Conservation (phyloP, 2,113 vertebrate species). For the Callospermophilus lateralis region DNA sequence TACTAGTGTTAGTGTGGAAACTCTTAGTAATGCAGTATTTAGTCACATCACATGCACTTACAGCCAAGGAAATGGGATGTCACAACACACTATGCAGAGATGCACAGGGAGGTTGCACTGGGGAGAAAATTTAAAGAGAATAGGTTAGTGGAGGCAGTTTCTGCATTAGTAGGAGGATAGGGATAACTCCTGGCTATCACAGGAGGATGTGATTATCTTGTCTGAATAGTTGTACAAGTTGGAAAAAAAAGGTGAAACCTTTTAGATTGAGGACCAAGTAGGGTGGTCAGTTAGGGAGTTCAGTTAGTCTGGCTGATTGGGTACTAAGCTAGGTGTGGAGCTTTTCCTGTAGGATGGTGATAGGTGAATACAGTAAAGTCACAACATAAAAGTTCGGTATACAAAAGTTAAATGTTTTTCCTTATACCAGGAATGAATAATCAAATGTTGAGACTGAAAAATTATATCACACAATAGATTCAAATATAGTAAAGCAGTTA, state of each 20-base stretch:
- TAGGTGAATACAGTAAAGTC: background rate
- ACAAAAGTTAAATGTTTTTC: background rate
- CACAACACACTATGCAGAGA: background rate
- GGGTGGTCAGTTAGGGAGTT: background rate
- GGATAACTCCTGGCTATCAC: background rate
- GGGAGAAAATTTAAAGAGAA: background rate
- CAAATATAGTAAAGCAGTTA: background rate
- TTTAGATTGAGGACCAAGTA: background rate
- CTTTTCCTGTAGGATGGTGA: background rate
- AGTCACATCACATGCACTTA: background rate
- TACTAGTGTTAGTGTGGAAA: background rate
- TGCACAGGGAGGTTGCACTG: background rate
- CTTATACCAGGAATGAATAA: background rate
- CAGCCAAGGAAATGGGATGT: background rate
- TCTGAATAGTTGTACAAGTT: background rate
- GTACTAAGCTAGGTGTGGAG: fast-evolving
- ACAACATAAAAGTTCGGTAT: background rate
- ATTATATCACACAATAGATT: background rate
- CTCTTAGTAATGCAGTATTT: background rate
- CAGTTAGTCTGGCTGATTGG: background rate
- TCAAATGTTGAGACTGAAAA: background rate
- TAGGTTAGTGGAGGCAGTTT: background rate
- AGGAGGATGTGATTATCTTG: background rate
- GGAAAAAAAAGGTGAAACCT: background rate
- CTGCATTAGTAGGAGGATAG: background rate